A percentile compares a stretch with the other conserved stretches of the same genome.
These are phyloP conservation scores for Encarsia formosa DNA, from an alignment of 2,888 invertebrate species.

Conservation along the genomic window DNA sequence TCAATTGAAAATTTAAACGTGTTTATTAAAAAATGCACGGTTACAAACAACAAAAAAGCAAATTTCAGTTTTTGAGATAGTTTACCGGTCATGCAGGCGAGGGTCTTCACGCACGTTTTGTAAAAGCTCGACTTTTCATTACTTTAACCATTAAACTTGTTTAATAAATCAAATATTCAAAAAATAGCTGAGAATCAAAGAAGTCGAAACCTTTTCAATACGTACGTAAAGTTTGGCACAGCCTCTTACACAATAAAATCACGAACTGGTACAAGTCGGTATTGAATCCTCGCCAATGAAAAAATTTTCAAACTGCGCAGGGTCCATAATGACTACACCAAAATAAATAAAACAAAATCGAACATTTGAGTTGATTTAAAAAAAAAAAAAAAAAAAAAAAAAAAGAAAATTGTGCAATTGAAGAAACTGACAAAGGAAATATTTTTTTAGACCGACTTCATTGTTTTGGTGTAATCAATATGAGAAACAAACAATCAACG, in stretches of 20 bases:
- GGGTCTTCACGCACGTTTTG: conserved; percentile 38
- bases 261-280: conserved; percentile 21
- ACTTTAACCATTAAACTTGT: background rate
- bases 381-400: no score
- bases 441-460: no score
- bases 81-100: conserved; percentile 45
- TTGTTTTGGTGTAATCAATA: conserved; percentile 5
- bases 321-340: conserved; percentile 7
- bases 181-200: background rate
- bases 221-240: conserved; percentile 20
- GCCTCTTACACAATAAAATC: conserved; percentile 24
- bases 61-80: conserved; percentile 16
- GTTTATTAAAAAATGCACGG: conserved; percentile 12
- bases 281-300: conserved; percentile 6
- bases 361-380: no score
- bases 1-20: background rate
- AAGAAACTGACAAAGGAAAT: no score
- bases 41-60: conserved; percentile 25
- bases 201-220: conserved; percentile 14
- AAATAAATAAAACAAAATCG: conserved; percentile 5
- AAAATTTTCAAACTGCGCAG: conserved; percentile 9
- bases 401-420: no score
- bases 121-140: conserved; percentile 34
- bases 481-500: conserved; percentile 33
- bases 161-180: background rate